These are phyloP conservation scores for Geodia barretti DNA, from an alignment of 37 sponge, comb jelly and placozoan genomes.

Conservation along the genomic window DNA sequence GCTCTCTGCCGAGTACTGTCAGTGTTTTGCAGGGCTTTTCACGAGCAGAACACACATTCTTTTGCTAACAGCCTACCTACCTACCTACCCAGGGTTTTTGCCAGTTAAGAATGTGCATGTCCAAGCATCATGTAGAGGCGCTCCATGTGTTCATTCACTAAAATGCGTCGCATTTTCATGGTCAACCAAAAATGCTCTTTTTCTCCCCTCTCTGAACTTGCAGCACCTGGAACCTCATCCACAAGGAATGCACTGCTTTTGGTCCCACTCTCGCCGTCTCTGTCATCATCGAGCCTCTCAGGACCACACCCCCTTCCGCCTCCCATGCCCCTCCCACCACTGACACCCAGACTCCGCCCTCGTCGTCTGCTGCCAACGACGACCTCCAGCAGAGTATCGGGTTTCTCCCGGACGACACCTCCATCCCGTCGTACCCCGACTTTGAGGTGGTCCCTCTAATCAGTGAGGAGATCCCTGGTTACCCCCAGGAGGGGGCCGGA, in stretches of 20 bases:
- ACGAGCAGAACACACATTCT: too few species aligned
- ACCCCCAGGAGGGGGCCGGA: background rate
- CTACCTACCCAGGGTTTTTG: too few species aligned
- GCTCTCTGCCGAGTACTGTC: too few species aligned
- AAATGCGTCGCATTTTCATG: too few species aligned
- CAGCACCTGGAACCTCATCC: conserved; percentile 59
- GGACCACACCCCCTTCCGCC: background rate
- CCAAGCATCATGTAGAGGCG: too few species aligned
- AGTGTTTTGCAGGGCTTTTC: too few species aligned
- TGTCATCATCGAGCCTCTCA: conserved; percentile 6
- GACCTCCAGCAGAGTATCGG: conserved; percentile 29
- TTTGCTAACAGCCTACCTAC: too few species aligned
- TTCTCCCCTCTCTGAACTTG: too few species aligned
- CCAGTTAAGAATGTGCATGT: too few species aligned
- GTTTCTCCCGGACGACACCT: background rate
- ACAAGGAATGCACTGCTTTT: conserved; percentile 54
- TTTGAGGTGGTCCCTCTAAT: background rate
- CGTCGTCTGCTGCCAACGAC: conserved; percentile 3
- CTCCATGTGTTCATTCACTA: too few species aligned
- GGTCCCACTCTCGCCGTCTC: conserved; percentile 70
- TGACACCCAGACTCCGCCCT: background rate
- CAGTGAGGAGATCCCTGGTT: background rate
- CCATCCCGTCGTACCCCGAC: background rate
- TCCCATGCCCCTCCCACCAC: background rate
- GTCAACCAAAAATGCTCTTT: too few species aligned